phyloP scores from a whole-genome alignment of 2,113 vertebrate genomes.

The Eira barbara region DNA sequence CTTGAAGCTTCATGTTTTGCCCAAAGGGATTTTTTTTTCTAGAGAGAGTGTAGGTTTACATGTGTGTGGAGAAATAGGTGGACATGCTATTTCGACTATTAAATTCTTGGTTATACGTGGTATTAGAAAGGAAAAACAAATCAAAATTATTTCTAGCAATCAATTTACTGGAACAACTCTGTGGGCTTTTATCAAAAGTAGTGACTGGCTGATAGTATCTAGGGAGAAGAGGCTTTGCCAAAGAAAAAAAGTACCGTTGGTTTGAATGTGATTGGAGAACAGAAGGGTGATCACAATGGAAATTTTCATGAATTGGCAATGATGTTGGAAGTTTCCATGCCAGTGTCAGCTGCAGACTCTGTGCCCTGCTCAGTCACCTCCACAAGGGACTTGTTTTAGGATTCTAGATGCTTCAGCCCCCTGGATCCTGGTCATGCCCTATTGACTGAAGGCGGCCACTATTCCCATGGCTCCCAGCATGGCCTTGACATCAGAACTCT shows the following conservation, averaged over 20 bases:
- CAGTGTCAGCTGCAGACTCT: slow-evolving; percentile 13
- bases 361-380: slow-evolving; percentile 50
- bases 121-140: not conserved
- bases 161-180: not conserved
- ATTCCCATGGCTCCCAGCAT: not conserved
- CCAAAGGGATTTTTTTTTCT: not conserved
- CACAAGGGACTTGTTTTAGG: slow-evolving; percentile 45
- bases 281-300: slow-evolving; percentile 82
- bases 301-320: rapidly evolving
- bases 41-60: not conserved
- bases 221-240: slow-evolving; percentile 76
- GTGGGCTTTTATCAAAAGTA: not conserved
- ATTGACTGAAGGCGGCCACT: not conserved
- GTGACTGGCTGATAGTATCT: not conserved
- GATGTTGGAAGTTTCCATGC: rapidly evolving
- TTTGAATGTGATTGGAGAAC: slow-evolving; percentile 82
- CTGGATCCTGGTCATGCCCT: not conserved
- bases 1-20: not conserved
- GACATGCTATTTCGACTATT: not conserved
- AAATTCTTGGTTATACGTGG: not conserved
- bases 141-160: not conserved
- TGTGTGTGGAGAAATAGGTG: not conserved
- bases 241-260: slow-evolving; percentile 81
- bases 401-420: not conserved
- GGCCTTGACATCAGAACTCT: not conserved